Conservation (phyloP, 2,888 invertebrate species). For the Aspidiotus destructor region DNA sequence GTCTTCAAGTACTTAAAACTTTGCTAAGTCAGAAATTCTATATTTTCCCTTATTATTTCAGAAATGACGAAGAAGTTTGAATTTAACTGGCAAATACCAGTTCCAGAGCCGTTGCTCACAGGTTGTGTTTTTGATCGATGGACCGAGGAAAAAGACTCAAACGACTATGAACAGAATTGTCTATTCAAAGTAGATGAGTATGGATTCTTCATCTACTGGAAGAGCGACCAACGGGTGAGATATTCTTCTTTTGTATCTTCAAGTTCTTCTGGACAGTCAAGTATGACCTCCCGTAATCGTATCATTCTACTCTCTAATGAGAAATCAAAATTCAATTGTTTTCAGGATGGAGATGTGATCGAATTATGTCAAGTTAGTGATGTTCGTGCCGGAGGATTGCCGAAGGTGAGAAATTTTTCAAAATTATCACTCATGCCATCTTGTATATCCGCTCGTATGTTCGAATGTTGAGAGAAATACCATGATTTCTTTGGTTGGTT, state of each 20-base stretch:
- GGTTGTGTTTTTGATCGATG: slow-evolving; percentile 93
- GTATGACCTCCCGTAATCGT: no score
- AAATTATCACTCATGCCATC: no score
- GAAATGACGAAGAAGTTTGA: slow-evolving; percentile 95
- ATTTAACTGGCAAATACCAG: slow-evolving; percentile 94
- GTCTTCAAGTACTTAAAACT: no score
- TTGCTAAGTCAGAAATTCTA: no score
- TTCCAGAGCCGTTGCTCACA: slow-evolving; percentile 72
- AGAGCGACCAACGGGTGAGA: slow-evolving; percentile 82
- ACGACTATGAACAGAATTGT: slow-evolving; percentile 77
- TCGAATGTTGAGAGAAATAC: no score
- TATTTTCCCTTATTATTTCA: not conserved
- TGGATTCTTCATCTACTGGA: slow-evolving; percentile 98
- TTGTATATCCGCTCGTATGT: no score
- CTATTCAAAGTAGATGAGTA: slow-evolving; percentile 91
- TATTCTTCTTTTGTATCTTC: not conserved
- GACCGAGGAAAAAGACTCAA: slow-evolving; percentile 94
- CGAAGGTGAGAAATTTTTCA: slow-evolving; percentile 57
- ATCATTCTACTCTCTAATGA: no score
- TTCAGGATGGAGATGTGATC: slow-evolving; percentile 94
- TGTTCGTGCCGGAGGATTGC: slow-evolving; percentile 83
- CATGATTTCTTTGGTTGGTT: no score
- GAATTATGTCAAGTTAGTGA: slow-evolving; percentile 98
- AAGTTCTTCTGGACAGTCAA: not conserved
- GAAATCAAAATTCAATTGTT: slow-evolving; percentile 31